Conservation (phyloP, 2,113 vertebrate genomes). For the Otus sunia region DNA sequence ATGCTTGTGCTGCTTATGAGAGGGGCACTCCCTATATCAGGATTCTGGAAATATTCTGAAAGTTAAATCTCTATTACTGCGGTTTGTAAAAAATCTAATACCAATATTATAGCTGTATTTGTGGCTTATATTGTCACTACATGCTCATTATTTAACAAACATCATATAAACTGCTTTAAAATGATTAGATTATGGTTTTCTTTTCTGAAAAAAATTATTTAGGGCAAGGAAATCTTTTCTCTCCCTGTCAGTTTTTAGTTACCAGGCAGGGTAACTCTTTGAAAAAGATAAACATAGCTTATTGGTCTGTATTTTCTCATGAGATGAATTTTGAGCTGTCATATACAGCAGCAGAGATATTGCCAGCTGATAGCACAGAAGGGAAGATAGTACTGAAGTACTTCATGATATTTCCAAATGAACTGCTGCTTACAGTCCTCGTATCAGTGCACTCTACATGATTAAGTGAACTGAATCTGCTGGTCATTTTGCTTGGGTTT, state of each 20-base stretch:
- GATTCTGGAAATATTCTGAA: not conserved
- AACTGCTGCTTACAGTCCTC: not conserved
- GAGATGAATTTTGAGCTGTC: not conserved
- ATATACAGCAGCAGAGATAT: not conserved
- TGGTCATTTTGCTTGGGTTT: not conserved
- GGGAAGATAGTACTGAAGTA: not conserved
- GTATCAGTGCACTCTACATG: fast-evolving
- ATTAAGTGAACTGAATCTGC: not conserved
- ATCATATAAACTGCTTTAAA: not conserved
- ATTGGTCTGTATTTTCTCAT: not conserved
- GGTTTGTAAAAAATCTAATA: not conserved
- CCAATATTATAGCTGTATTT: not conserved
- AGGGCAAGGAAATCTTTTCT: not conserved
- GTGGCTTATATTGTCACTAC: not conserved
- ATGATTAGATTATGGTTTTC: not conserved
- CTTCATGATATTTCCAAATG: not conserved
- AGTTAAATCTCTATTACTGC: not conserved
- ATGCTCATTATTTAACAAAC: not conserved
- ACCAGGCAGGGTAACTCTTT: not conserved
- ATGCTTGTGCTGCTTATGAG: not conserved
- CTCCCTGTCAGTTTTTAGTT: not conserved
- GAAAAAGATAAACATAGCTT: not conserved
- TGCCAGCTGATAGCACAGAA: not conserved
- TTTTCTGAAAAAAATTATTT: not conserved
- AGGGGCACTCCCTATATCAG: not conserved